A percentile compares a stretch with the other conserved stretches of the same genome.
phyloP scores from a whole-genome alignment of 92 coral and sea anemone genomes.

The Montipora capitata region DNA sequence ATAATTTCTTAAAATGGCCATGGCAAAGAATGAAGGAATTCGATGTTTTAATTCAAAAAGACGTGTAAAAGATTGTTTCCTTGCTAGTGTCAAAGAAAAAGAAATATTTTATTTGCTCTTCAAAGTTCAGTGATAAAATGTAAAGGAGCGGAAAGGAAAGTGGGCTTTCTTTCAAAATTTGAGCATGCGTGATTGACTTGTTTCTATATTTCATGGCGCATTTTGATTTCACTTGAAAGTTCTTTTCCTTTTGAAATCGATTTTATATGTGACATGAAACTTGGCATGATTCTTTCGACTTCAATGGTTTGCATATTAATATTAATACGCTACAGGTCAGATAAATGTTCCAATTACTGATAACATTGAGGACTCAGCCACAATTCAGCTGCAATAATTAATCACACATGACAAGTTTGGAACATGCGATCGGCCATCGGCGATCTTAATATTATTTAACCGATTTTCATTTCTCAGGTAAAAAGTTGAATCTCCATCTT shows the following conservation, averaged over 20 bases:
- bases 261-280: neutral
- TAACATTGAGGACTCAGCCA: neutral
- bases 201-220: neutral
- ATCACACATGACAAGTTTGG: neutral
- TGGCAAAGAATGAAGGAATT: neutral
- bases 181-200: too few species aligned
- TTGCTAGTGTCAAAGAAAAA: neutral
- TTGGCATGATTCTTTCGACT: neutral
- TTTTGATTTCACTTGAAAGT: neutral
- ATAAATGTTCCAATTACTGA: neutral
- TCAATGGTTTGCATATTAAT: neutral
- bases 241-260: too few species aligned
- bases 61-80: neutral
- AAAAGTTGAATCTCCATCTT: too few species aligned
- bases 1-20: too few species aligned
- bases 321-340: neutral
- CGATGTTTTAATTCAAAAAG: neutral
- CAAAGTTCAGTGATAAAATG: neutral
- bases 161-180: neutral
- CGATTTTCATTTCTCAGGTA: neutral
- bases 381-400: neutral
- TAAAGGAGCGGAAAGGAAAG: neutral
- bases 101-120: too few species aligned
- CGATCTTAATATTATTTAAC: neutral
- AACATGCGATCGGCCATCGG: neutral